phyloP scores from a whole-genome alignment of 2,797 vertebrate genomes.

The Sternarchorhynchus goeldii region DNA sequence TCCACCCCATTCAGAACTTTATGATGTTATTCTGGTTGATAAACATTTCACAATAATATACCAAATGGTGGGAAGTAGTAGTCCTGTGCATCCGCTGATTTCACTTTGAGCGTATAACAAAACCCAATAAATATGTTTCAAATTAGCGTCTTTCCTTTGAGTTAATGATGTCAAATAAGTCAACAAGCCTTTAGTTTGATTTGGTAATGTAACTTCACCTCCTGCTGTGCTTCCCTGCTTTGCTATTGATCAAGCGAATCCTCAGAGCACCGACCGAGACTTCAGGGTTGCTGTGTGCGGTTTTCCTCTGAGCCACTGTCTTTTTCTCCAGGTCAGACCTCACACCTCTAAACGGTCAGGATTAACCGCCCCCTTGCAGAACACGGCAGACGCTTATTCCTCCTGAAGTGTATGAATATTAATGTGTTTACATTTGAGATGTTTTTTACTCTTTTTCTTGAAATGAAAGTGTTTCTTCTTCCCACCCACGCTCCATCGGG shows the following conservation, averaged over 20 bases:
- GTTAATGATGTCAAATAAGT: conserved; percentile 11
- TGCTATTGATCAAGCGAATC: conserved; percentile 18
- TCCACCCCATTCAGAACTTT: neutral
- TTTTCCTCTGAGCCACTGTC: conserved; percentile 9
- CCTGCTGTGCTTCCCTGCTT: conserved; percentile 15
- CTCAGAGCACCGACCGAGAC: conserved; percentile 14
- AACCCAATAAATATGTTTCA: conserved; percentile 14
- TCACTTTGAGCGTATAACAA: neutral
- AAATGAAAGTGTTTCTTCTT: conserved; percentile 48
- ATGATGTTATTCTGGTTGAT: neutral
- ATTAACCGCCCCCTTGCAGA: conserved; percentile 41
- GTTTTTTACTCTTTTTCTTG: conserved; percentile 45
- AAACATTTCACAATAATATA: too few species aligned
- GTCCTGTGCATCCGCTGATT: neutral
- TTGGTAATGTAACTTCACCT: conserved; percentile 12
- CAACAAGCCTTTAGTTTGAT: conserved; percentile 14
- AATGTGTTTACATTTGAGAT: conserved; percentile 52
- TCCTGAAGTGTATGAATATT: conserved; percentile 53
- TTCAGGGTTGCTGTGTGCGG: conserved; percentile 29
- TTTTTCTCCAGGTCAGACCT: conserved; percentile 19
- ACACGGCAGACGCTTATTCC: conserved; percentile 52
- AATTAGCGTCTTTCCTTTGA: neutral
- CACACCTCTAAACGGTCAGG: conserved; percentile 11
- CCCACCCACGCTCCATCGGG: neutral
- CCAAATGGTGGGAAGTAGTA: too few species aligned